These are phyloP conservation scores for Drosophila bunnanda DNA, from an alignment of 2,888 invertebrate genomes.

Conservation along the genomic window DNA sequence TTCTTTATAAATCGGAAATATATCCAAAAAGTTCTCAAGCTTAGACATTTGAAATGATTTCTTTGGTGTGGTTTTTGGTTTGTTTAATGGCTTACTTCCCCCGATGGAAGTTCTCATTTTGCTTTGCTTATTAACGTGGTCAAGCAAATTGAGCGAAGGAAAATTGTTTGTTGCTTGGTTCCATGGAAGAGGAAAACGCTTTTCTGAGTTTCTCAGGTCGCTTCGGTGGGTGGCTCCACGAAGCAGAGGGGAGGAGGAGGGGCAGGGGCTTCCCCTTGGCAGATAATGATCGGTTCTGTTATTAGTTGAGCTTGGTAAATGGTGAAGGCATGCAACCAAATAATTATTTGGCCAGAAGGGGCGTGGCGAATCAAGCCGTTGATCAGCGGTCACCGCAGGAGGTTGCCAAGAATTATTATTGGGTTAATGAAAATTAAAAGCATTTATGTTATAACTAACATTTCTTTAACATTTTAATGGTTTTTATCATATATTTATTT, in stretches of 20 bases:
- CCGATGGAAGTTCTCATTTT: conserved; percentile 36
- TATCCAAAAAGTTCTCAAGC: conserved; percentile 25
- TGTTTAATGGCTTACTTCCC: conserved; percentile 60
- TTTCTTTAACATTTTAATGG: background rate
- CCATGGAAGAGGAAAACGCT: conserved; percentile 52
- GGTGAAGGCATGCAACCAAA: conserved; percentile 43
- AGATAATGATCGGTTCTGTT: conserved; percentile 52
- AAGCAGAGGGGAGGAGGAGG: background rate
- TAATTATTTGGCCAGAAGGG: conserved; percentile 12
- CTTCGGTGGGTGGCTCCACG: conserved; percentile 26
- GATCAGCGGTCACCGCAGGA: conserved; percentile 30
- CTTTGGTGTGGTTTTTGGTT: conserved; percentile 10
- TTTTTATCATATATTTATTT: background rate
- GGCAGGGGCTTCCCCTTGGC: conserved; percentile 1
- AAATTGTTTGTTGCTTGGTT: conserved; percentile 27
- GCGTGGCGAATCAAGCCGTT: conserved; percentile 12
- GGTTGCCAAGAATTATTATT: background rate
- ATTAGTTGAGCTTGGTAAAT: conserved; percentile 62
- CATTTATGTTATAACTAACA: background rate
- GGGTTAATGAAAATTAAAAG: background rate
- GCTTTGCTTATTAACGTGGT: conserved; percentile 67
- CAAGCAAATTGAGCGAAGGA: conserved; percentile 60
- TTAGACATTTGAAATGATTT: conserved; percentile 8
- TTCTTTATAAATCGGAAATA: conserved; percentile 7
- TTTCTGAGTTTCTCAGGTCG: conserved; percentile 40